Base-by-base conservation (phyloP, 2,797 vertebrate genomes). In the Lates japonicus region DNA sequence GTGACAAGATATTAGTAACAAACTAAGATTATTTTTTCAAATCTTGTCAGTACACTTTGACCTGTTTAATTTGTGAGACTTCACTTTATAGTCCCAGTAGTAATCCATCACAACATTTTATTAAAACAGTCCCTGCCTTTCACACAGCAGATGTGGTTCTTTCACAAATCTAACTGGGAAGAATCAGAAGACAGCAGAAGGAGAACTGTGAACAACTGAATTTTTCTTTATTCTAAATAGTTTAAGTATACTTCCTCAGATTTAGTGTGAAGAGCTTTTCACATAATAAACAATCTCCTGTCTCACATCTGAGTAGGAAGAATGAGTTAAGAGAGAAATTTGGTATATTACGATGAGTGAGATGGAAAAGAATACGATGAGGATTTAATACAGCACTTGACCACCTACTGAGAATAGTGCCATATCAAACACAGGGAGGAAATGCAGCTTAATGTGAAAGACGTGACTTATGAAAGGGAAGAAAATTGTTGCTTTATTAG, bases 81-180 rank as follows among this genome's bases (percentile, higher is more conserved):
- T 76, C 41, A 79, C 39, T 69, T 82, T 0, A 42, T 44, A 8
- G 35, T 25, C 2, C 16, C 25, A 51, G 11, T 69, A 57, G 67
- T 61, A 66, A 73, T n/a, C 61, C 48, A 74, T 84, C 63, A 77
- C 54, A 86, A 61, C 60, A 69, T 73, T 70, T 52, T 57, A 20
- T 20, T 62, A 44, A 10, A 65, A 68, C 31, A 41, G 35, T 41
- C 20, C n/a, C 20, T n/a, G 35, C 37, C 52, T 42, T 77, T 90
- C 78, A 88, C 82, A 90, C 78, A 84, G 64, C 76, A 85, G 82
- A 87, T 90, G 72, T 54, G 72, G 22, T 17, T 67, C 51, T 80
- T 77, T 82, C 71, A 89, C 76, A 75, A 82, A 86, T 83, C 62
- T 20, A 77, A 80, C 57, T 68, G 51, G 52, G 42, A 77, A 48